A percentile compares a stretch with the other conserved stretches of the same genome.
phyloP scores from a whole-genome alignment of 2,113 vertebrate species.

The Tyrannus savana region DNA sequence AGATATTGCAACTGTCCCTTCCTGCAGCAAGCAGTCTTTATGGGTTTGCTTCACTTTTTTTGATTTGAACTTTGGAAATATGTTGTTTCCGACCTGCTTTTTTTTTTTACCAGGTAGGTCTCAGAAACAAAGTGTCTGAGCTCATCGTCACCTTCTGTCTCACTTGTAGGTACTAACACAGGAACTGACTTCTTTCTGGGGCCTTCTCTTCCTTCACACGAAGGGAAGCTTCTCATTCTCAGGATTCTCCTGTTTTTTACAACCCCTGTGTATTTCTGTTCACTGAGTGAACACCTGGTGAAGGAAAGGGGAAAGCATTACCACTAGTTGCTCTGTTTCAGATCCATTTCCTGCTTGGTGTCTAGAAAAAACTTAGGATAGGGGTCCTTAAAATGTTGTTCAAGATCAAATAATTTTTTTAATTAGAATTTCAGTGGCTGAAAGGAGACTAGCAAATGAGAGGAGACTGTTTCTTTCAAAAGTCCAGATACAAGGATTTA shows the following conservation, averaged over 20 bases:
- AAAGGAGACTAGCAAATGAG: neutral
- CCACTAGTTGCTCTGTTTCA: neutral
- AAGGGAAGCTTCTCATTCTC: neutral
- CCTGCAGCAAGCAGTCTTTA: neutral
- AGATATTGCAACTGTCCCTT: neutral
- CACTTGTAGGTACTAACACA: neutral
- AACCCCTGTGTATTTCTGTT: neutral
- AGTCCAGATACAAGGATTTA: neutral
- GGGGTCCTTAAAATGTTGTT: neutral
- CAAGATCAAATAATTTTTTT: neutral
- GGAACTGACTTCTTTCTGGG: neutral
- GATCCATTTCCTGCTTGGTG: neutral
- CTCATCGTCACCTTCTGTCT: neutral
- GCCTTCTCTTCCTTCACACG: neutral
- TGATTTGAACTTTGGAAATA: neutral
- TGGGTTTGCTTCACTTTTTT: neutral
- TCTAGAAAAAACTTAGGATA: neutral
- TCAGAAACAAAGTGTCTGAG: neutral
- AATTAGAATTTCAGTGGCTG: neutral
- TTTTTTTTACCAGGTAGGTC: neutral
- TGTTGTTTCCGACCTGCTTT: neutral
- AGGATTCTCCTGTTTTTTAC: neutral
- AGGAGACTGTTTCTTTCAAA: neutral
- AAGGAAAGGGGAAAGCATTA: neutral
- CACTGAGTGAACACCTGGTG: neutral